A percentile compares a stretch with the other conserved stretches of the same genome.
phyloP scores from a whole-genome alignment of 2,888 invertebrate species.

The Globia sparganii region DNA sequence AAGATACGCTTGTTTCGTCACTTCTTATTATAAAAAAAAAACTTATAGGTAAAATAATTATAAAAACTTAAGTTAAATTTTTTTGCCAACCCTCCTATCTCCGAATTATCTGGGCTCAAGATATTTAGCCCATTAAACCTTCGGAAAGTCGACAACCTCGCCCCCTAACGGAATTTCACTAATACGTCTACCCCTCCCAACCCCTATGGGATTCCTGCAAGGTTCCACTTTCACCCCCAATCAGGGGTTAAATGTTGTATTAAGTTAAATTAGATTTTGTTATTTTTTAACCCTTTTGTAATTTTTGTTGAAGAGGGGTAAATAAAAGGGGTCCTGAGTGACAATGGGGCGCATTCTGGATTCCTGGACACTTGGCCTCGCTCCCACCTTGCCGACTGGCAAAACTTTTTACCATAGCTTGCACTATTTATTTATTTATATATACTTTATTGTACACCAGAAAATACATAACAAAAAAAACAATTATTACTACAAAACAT shows the following conservation, averaged over 20 bases:
- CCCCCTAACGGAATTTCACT: constrained; percentile 80
- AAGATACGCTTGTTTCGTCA: neutral
- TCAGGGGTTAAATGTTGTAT: constrained; percentile 73
- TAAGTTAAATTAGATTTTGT: constrained; percentile 69
- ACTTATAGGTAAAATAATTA: neutral
- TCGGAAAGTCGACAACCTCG: constrained; percentile 78
- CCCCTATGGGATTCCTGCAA: constrained; percentile 59
- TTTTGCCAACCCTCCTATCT: constrained; percentile 73
- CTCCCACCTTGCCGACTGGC: too few species aligned
- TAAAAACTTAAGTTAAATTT: constrained; percentile 1
- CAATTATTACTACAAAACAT: too few species aligned
- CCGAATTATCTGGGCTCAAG: constrained; percentile 87
- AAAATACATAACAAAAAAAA: too few species aligned
- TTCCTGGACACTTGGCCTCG: neutral
- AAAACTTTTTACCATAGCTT: too few species aligned
- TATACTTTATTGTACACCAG: too few species aligned
- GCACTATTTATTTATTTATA: too few species aligned
- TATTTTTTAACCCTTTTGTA: constrained; percentile 28
- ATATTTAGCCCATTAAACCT: constrained; percentile 89
- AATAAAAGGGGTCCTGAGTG: neutral
- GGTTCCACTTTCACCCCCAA: constrained; percentile 67
- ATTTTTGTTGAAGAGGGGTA: neutral
- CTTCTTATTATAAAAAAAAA: neutral
- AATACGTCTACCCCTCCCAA: constrained; percentile 75
- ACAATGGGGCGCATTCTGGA: neutral